Evolutionary conservation across 2,888 invertebrate species (phyloP), one percentile per base, ranked within the genome.

Genomic region (Melanostoma scalare): DNA sequence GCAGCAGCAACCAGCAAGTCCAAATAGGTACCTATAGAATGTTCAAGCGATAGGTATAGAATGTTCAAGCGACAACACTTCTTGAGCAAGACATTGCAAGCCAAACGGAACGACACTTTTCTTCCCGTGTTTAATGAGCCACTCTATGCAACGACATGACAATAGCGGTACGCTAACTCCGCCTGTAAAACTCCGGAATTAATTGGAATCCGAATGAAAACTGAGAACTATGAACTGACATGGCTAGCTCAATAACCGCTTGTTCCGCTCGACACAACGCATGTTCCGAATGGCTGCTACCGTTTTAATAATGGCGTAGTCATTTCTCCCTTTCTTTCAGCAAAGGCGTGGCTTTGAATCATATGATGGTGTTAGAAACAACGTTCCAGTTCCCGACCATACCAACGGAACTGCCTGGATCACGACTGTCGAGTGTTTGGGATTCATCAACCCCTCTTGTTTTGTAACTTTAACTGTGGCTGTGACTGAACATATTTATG

Each of bases 251-350:
- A 2, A 42, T 35, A 33, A 50, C 35, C 48, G 6, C 61, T 48
- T 48, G 76, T 76, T 81, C 76, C 69, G 46, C 42, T 58, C 1
- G 20, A 61, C 71, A 84, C 74, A 71, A 84, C 84, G 84, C 84
- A 84, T 74, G 84, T 78, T 84, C 84, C 74, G 56, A 78, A 84
- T 79, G 79, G 79, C 74, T 84, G 74, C 68, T 69, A 42, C 5
- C 40, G 31, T 44, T 79, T 71, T 53, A 74, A 67, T 79, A 75
- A 84, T 84, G 84, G 79, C 84, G 84, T 79, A 61, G 63, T 48
- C 6, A 44, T 46, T 46, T 69, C 56, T 75, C 36, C 53, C 72
- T 61, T 67, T 10, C 56, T 36, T 6, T 3, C 5, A 10, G 1
- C 3, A 9, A 4, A 75, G 84, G 84, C 74, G 84, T 84, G 84